A percentile compares a stretch with the other conserved stretches of the same genome.
These are phyloP conservation scores for Lithophane semibrunnea DNA, from an alignment of 2,888 invertebrate genomes.

Conservation along the genomic window DNA sequence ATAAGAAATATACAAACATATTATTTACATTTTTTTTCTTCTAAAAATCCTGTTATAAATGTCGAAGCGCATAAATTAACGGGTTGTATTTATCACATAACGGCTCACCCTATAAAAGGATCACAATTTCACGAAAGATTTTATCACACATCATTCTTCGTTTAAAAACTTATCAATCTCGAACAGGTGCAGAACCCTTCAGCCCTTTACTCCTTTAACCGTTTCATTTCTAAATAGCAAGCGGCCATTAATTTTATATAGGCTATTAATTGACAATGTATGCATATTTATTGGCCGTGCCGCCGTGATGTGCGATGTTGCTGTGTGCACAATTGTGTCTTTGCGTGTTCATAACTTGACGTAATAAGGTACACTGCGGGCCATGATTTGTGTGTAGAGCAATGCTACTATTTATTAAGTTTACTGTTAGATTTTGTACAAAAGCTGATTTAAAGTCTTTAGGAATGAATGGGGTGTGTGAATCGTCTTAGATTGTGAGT, in stretches of 20 bases:
- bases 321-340: slow-evolving; percentile 57
- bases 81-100: neutral
- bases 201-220: slow-evolving; percentile 36
- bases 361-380: slow-evolving; percentile 51
- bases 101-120: neutral
- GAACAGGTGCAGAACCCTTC: slow-evolving; percentile 59
- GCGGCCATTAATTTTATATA: slow-evolving; percentile 63
- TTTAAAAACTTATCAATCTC: slow-evolving; percentile 41
- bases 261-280: slow-evolving; percentile 67
- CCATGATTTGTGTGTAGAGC: slow-evolving; percentile 47
- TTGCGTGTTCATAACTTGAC: slow-evolving; percentile 65
- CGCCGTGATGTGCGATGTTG: slow-evolving; percentile 63
- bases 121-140: neutral
- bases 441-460: slow-evolving; percentile 45
- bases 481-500: slow-evolving; percentile 27
- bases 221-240: slow-evolving; percentile 56
- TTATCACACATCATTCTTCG: slow-evolving; percentile 17
- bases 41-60: neutral
- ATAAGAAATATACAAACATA: neutral
- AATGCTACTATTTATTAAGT: slow-evolving; percentile 41
- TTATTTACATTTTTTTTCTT: neutral
- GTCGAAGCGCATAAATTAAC: neutral
- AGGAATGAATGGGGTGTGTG: slow-evolving; percentile 23
- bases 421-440: slow-evolving; percentile 55
- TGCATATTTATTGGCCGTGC: slow-evolving; percentile 59